Evolutionary conservation across 1,140 invertebrate genomes (phyloP).

Genomic region (Monochamus saltuarius): DNA sequence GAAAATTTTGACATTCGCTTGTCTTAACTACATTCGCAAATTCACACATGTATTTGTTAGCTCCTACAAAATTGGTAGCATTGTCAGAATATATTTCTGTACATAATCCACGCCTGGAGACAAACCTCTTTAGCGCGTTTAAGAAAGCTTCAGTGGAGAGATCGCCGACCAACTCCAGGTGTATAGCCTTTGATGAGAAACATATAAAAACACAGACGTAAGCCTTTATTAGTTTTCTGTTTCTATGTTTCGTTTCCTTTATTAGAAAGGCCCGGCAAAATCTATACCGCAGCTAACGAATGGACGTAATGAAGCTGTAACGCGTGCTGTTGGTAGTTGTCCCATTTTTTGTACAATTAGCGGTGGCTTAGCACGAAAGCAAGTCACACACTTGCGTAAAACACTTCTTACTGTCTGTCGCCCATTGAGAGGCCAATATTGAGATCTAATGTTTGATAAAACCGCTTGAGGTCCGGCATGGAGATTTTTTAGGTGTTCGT

Average conservation of each 20-base stretch:
- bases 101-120: constrained; percentile 37
- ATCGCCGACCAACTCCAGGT: constrained; percentile 49
- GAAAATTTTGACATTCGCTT: neutral
- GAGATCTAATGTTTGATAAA: constrained; percentile 16
- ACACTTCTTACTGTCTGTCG: constrained; percentile 27
- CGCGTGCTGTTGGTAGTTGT: constrained; percentile 30
- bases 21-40: no score
- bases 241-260: constrained; percentile 15
- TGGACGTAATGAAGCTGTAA: constrained; percentile 28
- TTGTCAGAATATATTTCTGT: constrained; percentile 25
- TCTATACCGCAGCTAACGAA: constrained; percentile 44
- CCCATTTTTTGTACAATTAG: constrained; percentile 39
- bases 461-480: constrained; percentile 25
- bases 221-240: constrained; percentile 19
- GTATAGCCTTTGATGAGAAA: constrained; percentile 47
- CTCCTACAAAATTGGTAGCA: constrained; percentile 31
- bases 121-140: constrained; percentile 39
- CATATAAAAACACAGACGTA: constrained; percentile 41
- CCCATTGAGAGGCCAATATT: constrained; percentile 26
- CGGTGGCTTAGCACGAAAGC: constrained; percentile 37
- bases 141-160: constrained; percentile 49
- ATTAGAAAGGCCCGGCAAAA: constrained; percentile 45
- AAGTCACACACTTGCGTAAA: constrained; percentile 43
- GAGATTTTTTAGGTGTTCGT: constrained; percentile 19
- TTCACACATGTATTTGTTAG: constrained; percentile 2